Percentiles rank a stretch among this genome's conserved stretches.
Evolutionary conservation across 2,888 invertebrate genomes (phyloP).

Genomic region (Drosophila hamatofila): DNA sequence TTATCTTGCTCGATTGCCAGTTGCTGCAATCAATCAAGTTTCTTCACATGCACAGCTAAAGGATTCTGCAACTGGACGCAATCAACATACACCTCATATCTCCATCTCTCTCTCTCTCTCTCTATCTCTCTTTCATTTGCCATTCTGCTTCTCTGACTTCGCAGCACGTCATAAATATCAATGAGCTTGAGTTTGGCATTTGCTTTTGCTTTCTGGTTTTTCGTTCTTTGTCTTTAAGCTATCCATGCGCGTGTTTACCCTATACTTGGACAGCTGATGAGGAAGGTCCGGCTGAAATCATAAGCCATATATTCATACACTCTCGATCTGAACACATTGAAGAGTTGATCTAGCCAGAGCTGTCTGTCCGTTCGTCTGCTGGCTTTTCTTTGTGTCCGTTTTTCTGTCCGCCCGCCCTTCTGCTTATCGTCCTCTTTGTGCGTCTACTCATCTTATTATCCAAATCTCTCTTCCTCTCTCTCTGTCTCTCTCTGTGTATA

Average conservation of each 20-base stretch:
- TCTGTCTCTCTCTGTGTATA: not conserved
- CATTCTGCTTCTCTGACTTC: not conserved
- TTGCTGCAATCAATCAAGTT: conserved; percentile 52
- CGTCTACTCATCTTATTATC: not conserved
- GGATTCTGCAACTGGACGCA: conserved; percentile 33
- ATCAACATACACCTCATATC: conserved; percentile 18
- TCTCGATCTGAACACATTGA: not conserved
- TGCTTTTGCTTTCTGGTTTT: not conserved
- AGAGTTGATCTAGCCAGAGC: not conserved
- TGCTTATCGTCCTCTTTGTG: not conserved
- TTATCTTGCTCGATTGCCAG: conserved; percentile 31
- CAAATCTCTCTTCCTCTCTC: not conserved
- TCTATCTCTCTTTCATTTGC: conserved; percentile 1
- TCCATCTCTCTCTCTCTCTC: not conserved
- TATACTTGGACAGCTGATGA: not conserved
- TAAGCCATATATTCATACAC: not conserved
- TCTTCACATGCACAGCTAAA: conserved; percentile 34
- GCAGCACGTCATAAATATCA: conserved; percentile 14
- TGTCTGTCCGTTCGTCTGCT: not conserved
- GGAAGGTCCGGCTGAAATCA: not conserved
- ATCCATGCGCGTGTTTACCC: conserved; percentile 2
- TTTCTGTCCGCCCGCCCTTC: not conserved
- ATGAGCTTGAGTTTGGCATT: conserved; percentile 9
- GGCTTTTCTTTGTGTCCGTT: not conserved
- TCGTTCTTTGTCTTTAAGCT: conserved; percentile 4